These are phyloP conservation scores for Xerus inauris DNA, from an alignment of 2,113 vertebrate species.

Conservation along the genomic window DNA sequence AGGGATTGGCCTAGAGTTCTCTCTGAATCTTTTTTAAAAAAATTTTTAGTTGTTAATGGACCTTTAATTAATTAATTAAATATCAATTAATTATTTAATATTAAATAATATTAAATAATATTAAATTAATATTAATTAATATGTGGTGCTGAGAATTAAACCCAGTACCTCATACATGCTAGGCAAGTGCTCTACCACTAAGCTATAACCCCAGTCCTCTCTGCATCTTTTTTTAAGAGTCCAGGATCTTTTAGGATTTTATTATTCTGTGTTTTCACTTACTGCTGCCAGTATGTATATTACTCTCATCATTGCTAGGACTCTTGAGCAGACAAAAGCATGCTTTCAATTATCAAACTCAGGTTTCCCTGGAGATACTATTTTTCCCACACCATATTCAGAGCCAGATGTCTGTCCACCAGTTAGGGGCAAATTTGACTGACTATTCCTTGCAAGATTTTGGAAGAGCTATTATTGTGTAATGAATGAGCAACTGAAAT, in stretches of 20 bases:
- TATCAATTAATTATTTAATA: no score
- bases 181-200: no score
- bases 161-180: no score
- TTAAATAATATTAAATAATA: no score
- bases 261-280: conserved; percentile 7
- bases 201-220: no score
- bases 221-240: not conserved
- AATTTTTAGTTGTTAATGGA: no score
- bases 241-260: conserved; percentile 2
- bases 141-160: no score
- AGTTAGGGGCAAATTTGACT: conserved; percentile 20
- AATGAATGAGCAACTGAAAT: conserved; percentile 33
- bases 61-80: no score
- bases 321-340: conserved; percentile 55
- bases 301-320: conserved; percentile 50
- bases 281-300: not conserved
- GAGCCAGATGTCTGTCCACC: conserved; percentile 49
- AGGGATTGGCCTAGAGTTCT: not conserved
- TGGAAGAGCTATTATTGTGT: conserved; percentile 34
- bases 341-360: conserved; percentile 59
- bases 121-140: no score
- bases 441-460: conserved; percentile 31
- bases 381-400: conserved; percentile 56
- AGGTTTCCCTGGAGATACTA: conserved; percentile 58
- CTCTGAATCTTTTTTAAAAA: not conserved